A percentile compares a stretch with the other conserved stretches of the same genome.
These are phyloP conservation scores for Eucidaris tribuloides DNA, from an alignment of 35 echinoderm and acorn worm genomes.

Conservation along the genomic window DNA sequence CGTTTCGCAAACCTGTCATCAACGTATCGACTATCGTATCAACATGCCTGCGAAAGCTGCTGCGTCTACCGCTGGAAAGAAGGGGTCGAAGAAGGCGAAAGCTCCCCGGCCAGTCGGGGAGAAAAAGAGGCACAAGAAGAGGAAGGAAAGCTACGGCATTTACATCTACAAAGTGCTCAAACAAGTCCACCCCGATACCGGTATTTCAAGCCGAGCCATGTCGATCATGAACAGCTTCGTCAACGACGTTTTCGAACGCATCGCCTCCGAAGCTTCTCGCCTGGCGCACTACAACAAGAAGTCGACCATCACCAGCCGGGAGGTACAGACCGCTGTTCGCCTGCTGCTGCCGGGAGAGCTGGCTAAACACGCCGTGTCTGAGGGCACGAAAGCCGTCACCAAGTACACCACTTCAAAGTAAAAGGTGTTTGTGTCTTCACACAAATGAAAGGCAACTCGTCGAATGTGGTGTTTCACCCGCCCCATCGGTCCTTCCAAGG, in stretches of 20 bases:
- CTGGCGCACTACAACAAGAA: conserved; percentile 82
- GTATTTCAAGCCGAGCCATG: conserved; percentile 60
- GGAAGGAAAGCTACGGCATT: conserved; percentile 65
- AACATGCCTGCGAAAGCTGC: neutral
- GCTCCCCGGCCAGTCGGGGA: neutral
- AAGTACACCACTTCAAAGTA: neutral
- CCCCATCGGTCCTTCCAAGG: too few relatives aligned
- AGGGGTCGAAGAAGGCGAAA: conserved; percentile 57
- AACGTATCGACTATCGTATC: neutral
- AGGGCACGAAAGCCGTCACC: too few relatives aligned
- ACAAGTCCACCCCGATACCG: conserved; percentile 45
- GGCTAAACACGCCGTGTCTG: conserved; percentile 4
- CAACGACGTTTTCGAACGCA: conserved; percentile 92
- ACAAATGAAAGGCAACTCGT: too few relatives aligned
- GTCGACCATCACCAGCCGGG: conserved; percentile 65
- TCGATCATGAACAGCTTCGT: conserved; percentile 87
- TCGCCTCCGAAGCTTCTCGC: conserved; percentile 67
- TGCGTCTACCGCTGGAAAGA: conserved; percentile 11
- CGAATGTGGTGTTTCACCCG: too few relatives aligned
- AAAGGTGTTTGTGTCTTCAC: too few relatives aligned
- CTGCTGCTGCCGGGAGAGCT: too few relatives aligned
- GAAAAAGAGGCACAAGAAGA: conserved; percentile 48
- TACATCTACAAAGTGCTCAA: conserved; percentile 59
- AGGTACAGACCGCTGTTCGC: too few relatives aligned
- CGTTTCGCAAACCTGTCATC: neutral